These are phyloP conservation scores for Mixornis gularis DNA, from an alignment of 2,113 vertebrate species.

Conservation along the genomic window DNA sequence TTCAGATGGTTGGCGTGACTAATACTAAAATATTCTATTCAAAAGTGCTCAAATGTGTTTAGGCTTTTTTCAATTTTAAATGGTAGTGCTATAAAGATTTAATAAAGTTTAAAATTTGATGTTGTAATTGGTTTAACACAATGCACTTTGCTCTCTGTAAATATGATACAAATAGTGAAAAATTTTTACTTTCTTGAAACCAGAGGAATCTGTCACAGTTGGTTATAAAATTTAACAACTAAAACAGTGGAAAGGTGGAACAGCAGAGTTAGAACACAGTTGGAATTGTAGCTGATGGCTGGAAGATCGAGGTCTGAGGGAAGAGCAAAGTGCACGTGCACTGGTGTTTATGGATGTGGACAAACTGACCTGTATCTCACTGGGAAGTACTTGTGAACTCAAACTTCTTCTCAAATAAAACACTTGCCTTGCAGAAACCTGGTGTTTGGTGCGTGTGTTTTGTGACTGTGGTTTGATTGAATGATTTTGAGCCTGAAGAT, in stretches of 20 bases:
- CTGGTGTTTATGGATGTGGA: background rate
- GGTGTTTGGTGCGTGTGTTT: rapidly evolving
- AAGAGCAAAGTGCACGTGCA: background rate
- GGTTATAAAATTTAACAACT: background rate
- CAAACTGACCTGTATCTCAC: background rate
- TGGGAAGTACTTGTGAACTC: background rate
- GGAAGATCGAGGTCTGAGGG: background rate
- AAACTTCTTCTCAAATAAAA: conserved; percentile 34
- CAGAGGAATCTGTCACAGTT: rapidly evolving
- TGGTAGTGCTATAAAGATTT: background rate
- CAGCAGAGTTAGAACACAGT: background rate
- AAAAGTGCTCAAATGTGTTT: background rate
- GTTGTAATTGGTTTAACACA: background rate
- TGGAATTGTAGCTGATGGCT: background rate
- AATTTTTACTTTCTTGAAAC: background rate
- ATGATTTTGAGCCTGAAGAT: background rate
- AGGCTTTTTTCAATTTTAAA: background rate
- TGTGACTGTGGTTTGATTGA: background rate
- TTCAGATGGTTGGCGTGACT: background rate
- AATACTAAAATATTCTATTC: background rate
- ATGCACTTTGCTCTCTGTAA: background rate
- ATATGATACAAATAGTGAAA: background rate
- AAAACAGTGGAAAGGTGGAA: background rate
- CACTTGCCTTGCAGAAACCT: background rate
- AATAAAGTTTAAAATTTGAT: background rate